Conservation (phyloP, 2,797 vertebrate genomes). For the Intellagama lesueurii region DNA sequence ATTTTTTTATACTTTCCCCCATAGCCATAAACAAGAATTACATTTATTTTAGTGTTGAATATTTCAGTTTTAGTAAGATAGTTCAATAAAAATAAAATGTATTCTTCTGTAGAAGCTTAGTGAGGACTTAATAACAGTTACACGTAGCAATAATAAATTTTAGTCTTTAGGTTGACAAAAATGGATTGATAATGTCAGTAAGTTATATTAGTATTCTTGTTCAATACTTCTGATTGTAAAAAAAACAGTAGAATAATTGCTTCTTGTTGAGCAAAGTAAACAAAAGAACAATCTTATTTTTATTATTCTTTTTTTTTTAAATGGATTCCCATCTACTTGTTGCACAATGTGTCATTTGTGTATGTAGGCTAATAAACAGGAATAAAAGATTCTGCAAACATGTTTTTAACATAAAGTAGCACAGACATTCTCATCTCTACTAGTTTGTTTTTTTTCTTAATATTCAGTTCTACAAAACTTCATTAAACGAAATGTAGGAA, state of each 20-base stretch:
- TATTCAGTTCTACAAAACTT: neutral
- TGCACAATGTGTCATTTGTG: neutral
- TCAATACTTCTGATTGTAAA: constrained; percentile 31
- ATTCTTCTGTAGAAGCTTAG: constrained; percentile 39
- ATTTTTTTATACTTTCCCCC: neutral
- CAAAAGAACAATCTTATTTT: neutral
- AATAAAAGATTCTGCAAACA: neutral
- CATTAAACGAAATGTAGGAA: neutral
- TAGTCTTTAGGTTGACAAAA: constrained; percentile 38
- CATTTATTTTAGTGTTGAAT: neutral
- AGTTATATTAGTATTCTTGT: neutral
- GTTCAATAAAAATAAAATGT: constrained; percentile 30
- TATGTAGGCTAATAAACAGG: neutral
- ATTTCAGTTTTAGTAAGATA: neutral
- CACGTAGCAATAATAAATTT: constrained; percentile 3
- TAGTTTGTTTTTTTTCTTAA: neutral
- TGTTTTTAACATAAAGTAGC: neutral
- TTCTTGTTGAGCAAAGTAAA: constrained; percentile 44
- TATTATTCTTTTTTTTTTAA: constrained; percentile 1
- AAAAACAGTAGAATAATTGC: constrained; percentile 1
- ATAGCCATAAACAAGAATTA: constrained; percentile 19
- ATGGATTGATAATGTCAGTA: constrained; percentile 15
- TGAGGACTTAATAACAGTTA: constrained; percentile 42
- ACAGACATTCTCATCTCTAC: neutral
- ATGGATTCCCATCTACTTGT: neutral